phyloP scores from a whole-genome alignment of 2,113 vertebrate genomes.

The Proterorhinus semilunaris region DNA sequence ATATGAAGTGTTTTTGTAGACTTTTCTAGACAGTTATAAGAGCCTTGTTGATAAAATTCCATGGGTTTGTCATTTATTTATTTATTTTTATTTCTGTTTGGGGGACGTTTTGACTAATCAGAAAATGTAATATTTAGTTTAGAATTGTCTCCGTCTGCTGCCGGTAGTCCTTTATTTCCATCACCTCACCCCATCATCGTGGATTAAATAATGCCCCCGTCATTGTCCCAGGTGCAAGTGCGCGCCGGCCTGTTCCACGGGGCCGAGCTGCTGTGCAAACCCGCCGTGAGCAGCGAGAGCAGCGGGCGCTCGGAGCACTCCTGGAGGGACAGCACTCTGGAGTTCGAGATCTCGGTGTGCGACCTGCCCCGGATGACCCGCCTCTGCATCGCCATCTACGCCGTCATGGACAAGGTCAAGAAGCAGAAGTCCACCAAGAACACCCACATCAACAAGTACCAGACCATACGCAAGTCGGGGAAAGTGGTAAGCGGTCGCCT shows the following conservation, averaged over 20 bases:
- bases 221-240: slow-evolving; percentile 85
- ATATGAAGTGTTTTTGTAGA: neutral
- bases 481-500: slow-evolving; percentile 85
- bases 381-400: slow-evolving; percentile 94
- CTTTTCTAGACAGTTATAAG: too few relatives aligned
- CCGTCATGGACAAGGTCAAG: slow-evolving; percentile 95
- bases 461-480: slow-evolving; percentile 97
- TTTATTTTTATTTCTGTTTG: too few relatives aligned
- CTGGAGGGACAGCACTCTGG: slow-evolving; percentile 86
- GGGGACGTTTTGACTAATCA: too few relatives aligned
- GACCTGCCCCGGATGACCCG: slow-evolving; percentile 97
- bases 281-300: slow-evolving; percentile 88
- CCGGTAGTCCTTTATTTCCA: neutral
- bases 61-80: too few relatives aligned
- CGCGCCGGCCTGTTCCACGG: slow-evolving; percentile 98
- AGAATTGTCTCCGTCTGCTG: neutral
- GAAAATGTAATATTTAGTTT: too few relatives aligned
- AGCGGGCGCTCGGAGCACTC: slow-evolving; percentile 87
- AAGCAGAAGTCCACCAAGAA: slow-evolving; percentile 92
- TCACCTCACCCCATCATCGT: too few relatives aligned
- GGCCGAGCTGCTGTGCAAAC: slow-evolving; percentile 92
- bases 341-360: slow-evolving; percentile 90
- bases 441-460: slow-evolving; percentile 88
- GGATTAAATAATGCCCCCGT: neutral
- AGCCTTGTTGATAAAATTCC: too few relatives aligned